Evolutionary conservation across 2,888 invertebrate genomes (phyloP).

Genomic region (Thecocarcelia acutangulata): DNA sequence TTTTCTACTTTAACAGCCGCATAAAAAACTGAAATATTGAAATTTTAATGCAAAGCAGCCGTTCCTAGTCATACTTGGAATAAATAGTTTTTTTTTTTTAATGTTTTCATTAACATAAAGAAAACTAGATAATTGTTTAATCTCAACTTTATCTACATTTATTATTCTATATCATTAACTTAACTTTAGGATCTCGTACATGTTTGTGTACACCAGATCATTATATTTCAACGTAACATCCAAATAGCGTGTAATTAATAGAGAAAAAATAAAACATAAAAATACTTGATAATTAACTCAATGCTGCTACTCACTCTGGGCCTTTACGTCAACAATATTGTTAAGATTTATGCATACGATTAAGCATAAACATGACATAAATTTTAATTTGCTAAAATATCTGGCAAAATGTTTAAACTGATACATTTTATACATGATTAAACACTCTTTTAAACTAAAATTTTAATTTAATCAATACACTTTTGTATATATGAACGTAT

Average conservation of each 20-base stretch:
- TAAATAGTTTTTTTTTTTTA: no score
- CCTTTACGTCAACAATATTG: constrained; percentile 39
- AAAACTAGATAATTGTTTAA: no score
- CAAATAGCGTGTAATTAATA: background rate
- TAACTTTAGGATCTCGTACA: no score
- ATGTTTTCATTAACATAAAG: no score
- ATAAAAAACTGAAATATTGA: no score
- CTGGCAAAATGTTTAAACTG: background rate
- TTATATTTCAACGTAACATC: no score
- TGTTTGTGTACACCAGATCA: no score
- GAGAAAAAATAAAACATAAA: background rate
- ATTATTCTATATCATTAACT: no score
- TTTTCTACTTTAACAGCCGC: no score
- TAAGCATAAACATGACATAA: constrained; percentile 8
- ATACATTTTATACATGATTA: constrained; percentile 10
- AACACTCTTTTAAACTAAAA: background rate
- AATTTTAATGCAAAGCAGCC: no score
- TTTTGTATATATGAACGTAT: background rate
- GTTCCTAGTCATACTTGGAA: no score
- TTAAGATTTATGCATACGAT: constrained; percentile 30
- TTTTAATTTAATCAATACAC: constrained; percentile 13
- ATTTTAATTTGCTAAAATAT: constrained; percentile 16
- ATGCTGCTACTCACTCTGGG: constrained; percentile 58
- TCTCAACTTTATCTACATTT: no score
- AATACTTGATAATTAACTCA: background rate